Percentiles rank a stretch among this genome's conserved stretches.
These are phyloP conservation scores for Spea hammondii DNA, from an alignment of 2,797 vertebrate genomes.

Conservation along the genomic window DNA sequence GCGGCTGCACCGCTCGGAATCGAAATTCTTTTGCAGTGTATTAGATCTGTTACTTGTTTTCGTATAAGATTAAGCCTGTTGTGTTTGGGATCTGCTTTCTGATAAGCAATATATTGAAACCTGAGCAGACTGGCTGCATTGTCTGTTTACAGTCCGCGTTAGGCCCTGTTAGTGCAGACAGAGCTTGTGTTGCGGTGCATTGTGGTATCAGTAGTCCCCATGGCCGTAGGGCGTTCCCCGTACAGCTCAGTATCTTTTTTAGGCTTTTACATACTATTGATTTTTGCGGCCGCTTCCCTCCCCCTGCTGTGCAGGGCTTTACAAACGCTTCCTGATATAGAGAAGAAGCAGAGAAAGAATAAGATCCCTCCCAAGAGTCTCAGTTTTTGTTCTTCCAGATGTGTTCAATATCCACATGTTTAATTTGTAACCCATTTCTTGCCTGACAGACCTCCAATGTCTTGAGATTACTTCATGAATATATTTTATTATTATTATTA, in stretches of 20 bases:
- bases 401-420: constrained; percentile 7
- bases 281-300: constrained; percentile 16
- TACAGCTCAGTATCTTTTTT: constrained; percentile 17
- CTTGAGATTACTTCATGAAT: background rate
- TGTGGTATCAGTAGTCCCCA: constrained; percentile 31
- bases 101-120: too few relatives aligned
- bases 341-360: constrained; percentile 29
- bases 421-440: constrained; percentile 19
- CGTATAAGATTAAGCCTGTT: background rate
- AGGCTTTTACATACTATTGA: constrained; percentile 34
- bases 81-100: background rate
- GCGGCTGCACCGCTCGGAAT: too few relatives aligned
- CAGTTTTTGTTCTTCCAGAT: constrained; percentile 39
- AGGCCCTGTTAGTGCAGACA: constrained; percentile 12
- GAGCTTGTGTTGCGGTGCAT: constrained; percentile 19
- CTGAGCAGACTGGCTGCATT: background rate
- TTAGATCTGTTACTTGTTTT: too few relatives aligned
- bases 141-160: background rate
- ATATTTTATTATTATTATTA: too few relatives aligned
- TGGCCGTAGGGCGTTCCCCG: constrained; percentile 42
- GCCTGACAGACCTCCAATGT: background rate
- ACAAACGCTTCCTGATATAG: constrained; percentile 21
- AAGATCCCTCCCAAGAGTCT: constrained; percentile 30
- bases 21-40: too few relatives aligned
- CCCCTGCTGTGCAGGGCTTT: constrained; percentile 1